Evolutionary conservation across 2,888 invertebrate species (phyloP), one percentile per base, ranked within the genome.

Genomic region (Cyaniris semiargus): DNA sequence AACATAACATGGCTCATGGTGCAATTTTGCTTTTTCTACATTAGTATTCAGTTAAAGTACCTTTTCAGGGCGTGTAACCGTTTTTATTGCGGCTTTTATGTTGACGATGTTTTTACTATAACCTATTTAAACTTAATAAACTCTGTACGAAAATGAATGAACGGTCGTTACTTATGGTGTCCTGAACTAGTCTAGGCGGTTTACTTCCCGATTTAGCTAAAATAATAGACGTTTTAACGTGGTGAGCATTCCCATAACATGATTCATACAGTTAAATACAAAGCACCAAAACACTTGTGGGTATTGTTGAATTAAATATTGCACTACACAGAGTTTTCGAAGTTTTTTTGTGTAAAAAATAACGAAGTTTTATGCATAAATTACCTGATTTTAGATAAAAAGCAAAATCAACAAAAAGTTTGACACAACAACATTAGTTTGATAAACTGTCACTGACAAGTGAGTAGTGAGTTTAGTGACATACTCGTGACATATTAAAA

Each of bases 321-420:
- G 56, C 76, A 82, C 80, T 80, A 84, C 80, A 80, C 79, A 85
- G 21, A 18, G 18, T 74, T 72, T 10, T 75, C 21, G 77, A 23
- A 81, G 86, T 80, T 85, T 85, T 88, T 81, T 85, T 88, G 90
- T 90, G 90, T 85, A 91, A 85, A 84, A 89, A 87, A 86, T 79
- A 82, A 78, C 80, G 83, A 83, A 81, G 80, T 84, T 83, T 82
- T 83, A 79, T 85, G 80, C 81, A 83, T 81, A 86, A 82, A 83
- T 83, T 85, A 88, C 85, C 86, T 88, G 72, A 72, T 85, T 82
- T 82, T 84, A 84, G 84, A 86, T 86, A 84, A 85, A 83, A 87
- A 85, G 86, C 86, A 89, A 87, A 89, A 93, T 89, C 92, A 93
- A 93, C 92, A 92, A 92, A 87, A 92, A 87, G 44, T 91, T 91